Conservation (phyloP, 2,888 invertebrate genomes). For the Sesia apiformis region DNA sequence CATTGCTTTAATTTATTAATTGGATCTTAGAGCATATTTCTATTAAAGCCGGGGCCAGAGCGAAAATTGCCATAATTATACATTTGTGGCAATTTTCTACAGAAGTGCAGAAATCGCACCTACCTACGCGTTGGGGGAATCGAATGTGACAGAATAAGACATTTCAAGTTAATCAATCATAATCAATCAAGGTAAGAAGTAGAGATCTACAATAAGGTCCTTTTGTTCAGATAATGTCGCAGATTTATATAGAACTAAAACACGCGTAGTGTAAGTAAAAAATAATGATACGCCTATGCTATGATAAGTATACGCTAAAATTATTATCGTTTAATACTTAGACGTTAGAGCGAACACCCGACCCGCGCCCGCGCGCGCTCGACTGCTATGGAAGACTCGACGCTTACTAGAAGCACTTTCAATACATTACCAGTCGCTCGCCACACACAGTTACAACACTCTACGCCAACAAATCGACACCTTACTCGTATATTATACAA, state of each 20-base stretch:
- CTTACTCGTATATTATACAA: constrained; percentile 68
- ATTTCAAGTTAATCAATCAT: too few species aligned
- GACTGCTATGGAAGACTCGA: constrained; percentile 74
- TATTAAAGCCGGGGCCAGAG: too few species aligned
- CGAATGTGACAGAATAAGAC: too few species aligned
- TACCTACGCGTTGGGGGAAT: too few species aligned
- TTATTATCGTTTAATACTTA: constrained; percentile 74
- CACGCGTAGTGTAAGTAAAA: constrained; percentile 49
- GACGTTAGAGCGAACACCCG: constrained; percentile 60
- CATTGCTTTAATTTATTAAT: too few species aligned
- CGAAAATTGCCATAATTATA: too few species aligned
- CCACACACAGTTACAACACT: constrained; percentile 46
- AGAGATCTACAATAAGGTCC: too few species aligned
- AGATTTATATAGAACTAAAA: constrained; percentile 52
- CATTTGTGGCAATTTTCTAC: too few species aligned
- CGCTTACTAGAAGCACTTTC: constrained; percentile 70
- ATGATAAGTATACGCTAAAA: constrained; percentile 61
- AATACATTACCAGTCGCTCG: constrained; percentile 63
- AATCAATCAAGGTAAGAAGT: too few species aligned
- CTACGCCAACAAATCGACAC: constrained; percentile 61
- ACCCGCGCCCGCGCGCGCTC: constrained; percentile 51
- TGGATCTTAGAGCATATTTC: too few species aligned
- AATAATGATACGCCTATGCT: constrained; percentile 44
- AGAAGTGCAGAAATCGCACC: too few species aligned
- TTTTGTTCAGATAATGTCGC: too few species aligned